Base-by-base conservation (phyloP, 2,113 vertebrate genomes). In the Triplophysa tibetana region DNA sequence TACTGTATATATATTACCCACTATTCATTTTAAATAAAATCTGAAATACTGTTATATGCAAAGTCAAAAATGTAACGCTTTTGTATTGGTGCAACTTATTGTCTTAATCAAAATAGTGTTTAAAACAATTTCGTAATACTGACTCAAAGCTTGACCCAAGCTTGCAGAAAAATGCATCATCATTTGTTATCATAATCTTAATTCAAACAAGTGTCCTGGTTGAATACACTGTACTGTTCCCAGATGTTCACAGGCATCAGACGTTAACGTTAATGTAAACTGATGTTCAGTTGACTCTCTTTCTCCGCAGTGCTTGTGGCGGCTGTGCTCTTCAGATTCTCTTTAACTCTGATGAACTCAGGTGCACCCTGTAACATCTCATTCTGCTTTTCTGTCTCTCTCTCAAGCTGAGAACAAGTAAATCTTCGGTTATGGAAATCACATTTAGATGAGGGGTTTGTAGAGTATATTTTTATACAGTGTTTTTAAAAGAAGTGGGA, bases 271-370 rank as follows among this genome's bases (percentile, higher is more conserved):
- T 17, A 54, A 54, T 45, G 33, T 50, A 50, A 50, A 50, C 3
- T 50, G 14, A 50, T 16, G 70, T 26, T 16, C 45, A 83, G 65
- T 88, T 92, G 94, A 0, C 83, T 89, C 4, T 87, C 88, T 76
- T 91, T 88, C 82, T 94, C 92, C 0, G 91, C 88, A 7, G 83
- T 86, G 0, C 70, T 90, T 0, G 91, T 81, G 13, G 64, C 38
- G 9, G 48, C 60, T 17, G 92, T 95, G 83, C 93, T 92, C 80
- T 94, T 90, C 72, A 95, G 89, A 80, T 93, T 95, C 76, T 95
- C 93, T 84, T 93, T 92, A 66, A 96, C 94, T 88, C 92, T 93
- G 50, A 96, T 91, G 81, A 95, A 95, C 85, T 96, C 95, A 0
- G 94, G 94, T n/a, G 91, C 90, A 0, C 88, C 91, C 4, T 92